Evolutionary conservation across 2,113 vertebrate species (phyloP).

Genomic region (Poeciliopsis retropinna): DNA sequence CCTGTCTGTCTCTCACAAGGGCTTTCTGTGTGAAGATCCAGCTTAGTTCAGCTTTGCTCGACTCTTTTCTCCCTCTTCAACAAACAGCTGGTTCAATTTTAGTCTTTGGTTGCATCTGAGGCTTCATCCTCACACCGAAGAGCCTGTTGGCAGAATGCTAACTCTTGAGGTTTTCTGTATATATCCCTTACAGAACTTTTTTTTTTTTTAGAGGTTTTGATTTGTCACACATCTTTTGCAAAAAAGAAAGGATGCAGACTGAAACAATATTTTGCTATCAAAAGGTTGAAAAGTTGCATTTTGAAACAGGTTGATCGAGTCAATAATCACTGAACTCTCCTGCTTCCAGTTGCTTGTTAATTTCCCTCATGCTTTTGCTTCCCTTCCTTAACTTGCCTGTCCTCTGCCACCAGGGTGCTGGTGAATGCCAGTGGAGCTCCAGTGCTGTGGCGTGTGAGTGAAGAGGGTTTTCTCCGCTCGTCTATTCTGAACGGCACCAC

Average conservation of each 20-base stretch:
- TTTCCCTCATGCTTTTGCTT: neutral
- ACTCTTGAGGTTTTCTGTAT: neutral
- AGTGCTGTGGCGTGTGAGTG: constrained; percentile 90
- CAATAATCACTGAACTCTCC: neutral
- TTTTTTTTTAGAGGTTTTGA: neutral
- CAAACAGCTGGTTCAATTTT: constrained; percentile 21
- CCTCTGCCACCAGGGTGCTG: constrained; percentile 79
- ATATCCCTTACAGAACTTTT: neutral
- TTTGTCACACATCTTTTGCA: neutral
- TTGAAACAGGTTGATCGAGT: neutral
- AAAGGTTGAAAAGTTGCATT: no score
- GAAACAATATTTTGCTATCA: no score
- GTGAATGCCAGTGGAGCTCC: constrained; percentile 89
- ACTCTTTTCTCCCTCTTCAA: constrained; percentile 23
- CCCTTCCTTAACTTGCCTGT: neutral
- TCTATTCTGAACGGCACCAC: constrained; percentile 89
- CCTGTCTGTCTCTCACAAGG: constrained; percentile 4
- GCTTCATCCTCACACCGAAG: neutral
- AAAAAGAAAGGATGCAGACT: neutral
- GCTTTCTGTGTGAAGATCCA: constrained; percentile 7
- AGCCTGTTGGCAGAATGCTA: neutral
- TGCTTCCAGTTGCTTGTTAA: no score
- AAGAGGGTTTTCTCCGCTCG: constrained; percentile 88
- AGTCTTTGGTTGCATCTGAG: neutral
- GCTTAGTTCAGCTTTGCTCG: neutral